Conservation (phyloP, 2,797 vertebrate species). For the Phoxinus dragarum region DNA sequence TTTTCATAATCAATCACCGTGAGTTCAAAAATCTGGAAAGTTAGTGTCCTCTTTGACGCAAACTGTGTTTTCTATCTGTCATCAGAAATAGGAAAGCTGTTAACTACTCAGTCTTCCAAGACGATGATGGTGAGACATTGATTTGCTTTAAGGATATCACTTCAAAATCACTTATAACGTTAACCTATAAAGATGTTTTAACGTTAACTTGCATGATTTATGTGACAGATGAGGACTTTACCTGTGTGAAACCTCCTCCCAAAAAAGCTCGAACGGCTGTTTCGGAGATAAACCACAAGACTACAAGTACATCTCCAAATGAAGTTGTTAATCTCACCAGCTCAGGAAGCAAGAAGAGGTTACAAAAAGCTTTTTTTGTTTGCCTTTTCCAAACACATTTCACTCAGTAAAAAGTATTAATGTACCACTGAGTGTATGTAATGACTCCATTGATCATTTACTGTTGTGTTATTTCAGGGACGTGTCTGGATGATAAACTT, state of each 20-base stretch:
- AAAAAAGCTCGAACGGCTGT: slow-evolving; percentile 82
- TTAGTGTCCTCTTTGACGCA: not conserved
- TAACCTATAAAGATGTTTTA: not conserved
- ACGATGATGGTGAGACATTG: slow-evolving; percentile 79
- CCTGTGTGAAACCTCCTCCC: slow-evolving; percentile 74
- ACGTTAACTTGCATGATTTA: not conserved
- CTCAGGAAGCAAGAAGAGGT: slow-evolving; percentile 77
- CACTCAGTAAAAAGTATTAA: not conserved
- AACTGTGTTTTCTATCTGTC: slow-evolving; percentile 6
- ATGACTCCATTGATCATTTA: not conserved
- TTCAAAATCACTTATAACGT: not conserved
- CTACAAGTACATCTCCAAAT: slow-evolving; percentile 67
- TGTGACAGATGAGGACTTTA: slow-evolving; percentile 88
- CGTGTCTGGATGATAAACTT: slow-evolving; percentile 83
- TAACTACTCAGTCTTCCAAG: slow-evolving; percentile 82
- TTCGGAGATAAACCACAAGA: slow-evolving; percentile 69
- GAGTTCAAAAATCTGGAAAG: not conserved
- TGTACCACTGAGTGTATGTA: not conserved
- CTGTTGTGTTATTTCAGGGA: slow-evolving; percentile 75
- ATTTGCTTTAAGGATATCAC: not conserved
- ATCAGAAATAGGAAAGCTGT: slow-evolving; percentile 84
- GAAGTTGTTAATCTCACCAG: slow-evolving; percentile 67
- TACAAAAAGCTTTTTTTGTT: slow-evolving; percentile 1
- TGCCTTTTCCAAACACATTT: not conserved
- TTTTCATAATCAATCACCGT: not conserved